Percentiles rank a stretch among this genome's conserved stretches.
These are phyloP conservation scores for Julus scandinavius DNA, from an alignment of 2,888 invertebrate species.

Conservation along the genomic window DNA sequence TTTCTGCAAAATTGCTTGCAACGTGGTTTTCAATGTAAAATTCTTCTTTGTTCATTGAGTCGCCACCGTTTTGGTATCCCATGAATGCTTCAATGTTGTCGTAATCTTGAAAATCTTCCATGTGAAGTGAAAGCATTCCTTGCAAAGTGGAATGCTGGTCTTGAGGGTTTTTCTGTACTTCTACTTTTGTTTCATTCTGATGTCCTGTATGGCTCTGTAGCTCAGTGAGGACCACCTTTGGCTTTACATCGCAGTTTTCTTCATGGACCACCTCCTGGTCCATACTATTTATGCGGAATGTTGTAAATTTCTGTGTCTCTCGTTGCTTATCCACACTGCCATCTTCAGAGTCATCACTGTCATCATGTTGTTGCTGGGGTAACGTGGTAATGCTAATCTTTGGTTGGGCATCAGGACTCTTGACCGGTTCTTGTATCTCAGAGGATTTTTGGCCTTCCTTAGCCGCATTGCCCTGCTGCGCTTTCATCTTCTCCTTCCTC, in stretches of 20 bases:
- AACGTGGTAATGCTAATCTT: neutral
- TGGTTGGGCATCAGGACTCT: neutral
- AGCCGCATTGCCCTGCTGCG: neutral
- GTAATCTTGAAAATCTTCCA: conserved; percentile 20
- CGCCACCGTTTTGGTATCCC: neutral
- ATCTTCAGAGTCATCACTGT: neutral
- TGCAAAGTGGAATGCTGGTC: neutral
- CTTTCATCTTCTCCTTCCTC: neutral
- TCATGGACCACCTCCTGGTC: neutral
- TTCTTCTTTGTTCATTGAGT: neutral
- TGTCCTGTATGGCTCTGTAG: neutral
- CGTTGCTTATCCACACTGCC: neutral
- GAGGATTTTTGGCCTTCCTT: neutral
- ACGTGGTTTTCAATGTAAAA: neutral
- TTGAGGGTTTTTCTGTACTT: too few relatives aligned
- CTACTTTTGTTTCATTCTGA: neutral
- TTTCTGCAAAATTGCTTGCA: neutral
- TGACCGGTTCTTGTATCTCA: neutral
- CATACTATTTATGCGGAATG: neutral
- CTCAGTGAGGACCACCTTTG: neutral
- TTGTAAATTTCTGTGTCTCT: neutral
- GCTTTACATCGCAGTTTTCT: neutral
- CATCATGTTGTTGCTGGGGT: neutral
- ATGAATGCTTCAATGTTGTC: neutral
- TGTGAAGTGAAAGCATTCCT: neutral